phyloP scores from a whole-genome alignment of 2,797 vertebrate species.

The Atherinosoma microstoma region DNA sequence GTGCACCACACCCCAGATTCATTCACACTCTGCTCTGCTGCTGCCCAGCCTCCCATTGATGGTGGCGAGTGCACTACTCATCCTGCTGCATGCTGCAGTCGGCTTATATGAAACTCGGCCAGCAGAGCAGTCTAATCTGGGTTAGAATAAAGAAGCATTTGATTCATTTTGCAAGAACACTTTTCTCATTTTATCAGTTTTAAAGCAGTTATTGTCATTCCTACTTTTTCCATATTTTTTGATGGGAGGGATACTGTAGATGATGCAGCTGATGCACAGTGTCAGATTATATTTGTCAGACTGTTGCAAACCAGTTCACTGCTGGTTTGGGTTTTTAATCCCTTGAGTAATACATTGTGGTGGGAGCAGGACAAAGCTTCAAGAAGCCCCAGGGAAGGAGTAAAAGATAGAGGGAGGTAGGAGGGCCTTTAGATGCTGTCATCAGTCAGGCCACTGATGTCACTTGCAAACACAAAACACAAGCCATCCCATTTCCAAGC shows the following conservation, averaged over 20 bases:
- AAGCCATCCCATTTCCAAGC: constrained; percentile 14
- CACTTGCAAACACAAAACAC: constrained; percentile 41
- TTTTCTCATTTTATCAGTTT: constrained; percentile 18
- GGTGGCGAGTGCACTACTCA: constrained; percentile 45
- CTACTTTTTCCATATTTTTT: neutral
- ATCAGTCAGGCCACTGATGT: constrained; percentile 65
- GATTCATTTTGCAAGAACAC: neutral
- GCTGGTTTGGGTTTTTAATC: constrained; percentile 42
- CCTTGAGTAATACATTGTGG: constrained; percentile 14
- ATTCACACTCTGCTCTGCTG: constrained; percentile 71
- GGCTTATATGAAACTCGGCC: constrained; percentile 18
- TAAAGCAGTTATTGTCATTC: neutral
- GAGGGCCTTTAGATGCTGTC: constrained; percentile 41
- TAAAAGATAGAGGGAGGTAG: constrained; percentile 36
- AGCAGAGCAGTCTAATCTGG: constrained; percentile 37
- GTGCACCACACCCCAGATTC: constrained; percentile 75
- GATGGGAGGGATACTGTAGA: constrained; percentile 4
- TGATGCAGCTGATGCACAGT: constrained; percentile 20
- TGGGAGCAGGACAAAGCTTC: constrained; percentile 44
- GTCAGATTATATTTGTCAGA: constrained; percentile 29
- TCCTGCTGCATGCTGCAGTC: constrained; percentile 33
- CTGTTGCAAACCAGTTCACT: constrained; percentile 30
- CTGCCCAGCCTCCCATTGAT: constrained; percentile 74
- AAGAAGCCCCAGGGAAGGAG: constrained; percentile 43
- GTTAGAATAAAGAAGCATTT: constrained; percentile 13